A percentile compares a stretch with the other conserved stretches of the same genome.
Evolutionary conservation across 2,888 invertebrate genomes (phyloP).

Genomic region (Andrena fulva): DNA sequence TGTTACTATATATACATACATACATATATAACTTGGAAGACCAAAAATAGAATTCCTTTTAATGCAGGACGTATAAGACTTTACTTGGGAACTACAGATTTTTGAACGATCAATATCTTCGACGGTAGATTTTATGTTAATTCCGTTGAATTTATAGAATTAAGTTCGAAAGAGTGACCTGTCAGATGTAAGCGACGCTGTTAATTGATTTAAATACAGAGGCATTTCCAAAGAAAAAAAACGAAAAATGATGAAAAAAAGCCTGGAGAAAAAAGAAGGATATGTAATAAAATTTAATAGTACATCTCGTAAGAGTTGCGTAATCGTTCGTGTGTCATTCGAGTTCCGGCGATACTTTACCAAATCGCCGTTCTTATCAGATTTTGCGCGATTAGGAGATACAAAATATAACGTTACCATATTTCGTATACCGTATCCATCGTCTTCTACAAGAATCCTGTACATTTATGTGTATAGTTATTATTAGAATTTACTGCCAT

Average conservation of each 20-base stretch:
- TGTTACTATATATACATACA: constrained; percentile 65
- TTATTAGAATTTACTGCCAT: constrained; percentile 20
- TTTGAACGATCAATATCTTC: constrained; percentile 21
- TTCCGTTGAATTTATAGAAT: constrained; percentile 57
- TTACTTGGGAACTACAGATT: constrained; percentile 2
- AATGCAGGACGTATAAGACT: constrained; percentile 52
- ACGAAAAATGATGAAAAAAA: neutral
- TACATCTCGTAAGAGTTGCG: neutral
- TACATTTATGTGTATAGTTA: constrained; percentile 27
- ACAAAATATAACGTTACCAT: constrained; percentile 7
- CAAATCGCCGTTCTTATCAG: neutral
- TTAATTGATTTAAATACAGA: neutral
- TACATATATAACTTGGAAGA: constrained; percentile 32
- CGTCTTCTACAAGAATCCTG: constrained; percentile 14
- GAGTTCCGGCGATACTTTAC: neutral
- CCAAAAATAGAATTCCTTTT: constrained; percentile 46
- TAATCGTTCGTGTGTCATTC: neutral
- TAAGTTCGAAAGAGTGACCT: constrained; percentile 26
- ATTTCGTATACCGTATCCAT: constrained; percentile 8
- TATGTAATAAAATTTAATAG: neutral
- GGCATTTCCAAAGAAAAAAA: neutral
- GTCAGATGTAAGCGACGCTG: neutral
- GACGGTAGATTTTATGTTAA: constrained; percentile 47
- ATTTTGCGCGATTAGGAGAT: neutral
- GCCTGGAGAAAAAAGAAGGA: neutral